Conservation (phyloP, 2,113 vertebrate species). For the Climacteris rufus region DNA sequence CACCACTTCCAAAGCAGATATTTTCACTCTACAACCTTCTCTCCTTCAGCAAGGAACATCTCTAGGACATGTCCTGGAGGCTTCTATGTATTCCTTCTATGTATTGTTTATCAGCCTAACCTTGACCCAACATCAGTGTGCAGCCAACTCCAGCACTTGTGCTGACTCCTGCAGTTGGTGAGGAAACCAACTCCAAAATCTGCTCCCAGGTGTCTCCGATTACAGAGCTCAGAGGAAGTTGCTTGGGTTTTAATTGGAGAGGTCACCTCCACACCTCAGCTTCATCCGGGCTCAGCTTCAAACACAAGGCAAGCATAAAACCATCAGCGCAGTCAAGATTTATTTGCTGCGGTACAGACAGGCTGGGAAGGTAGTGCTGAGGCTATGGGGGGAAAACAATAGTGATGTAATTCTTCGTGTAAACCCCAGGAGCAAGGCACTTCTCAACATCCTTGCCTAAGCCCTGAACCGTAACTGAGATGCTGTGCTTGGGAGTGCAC, state of each 20-base stretch:
- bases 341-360: constrained; percentile 5
- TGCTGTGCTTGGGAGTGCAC: background rate
- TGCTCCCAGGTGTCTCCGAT: background rate
- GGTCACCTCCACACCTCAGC: constrained; percentile 21
- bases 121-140: background rate
- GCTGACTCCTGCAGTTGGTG: background rate
- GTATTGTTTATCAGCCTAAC: background rate
- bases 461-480: background rate
- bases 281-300: background rate
- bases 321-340: background rate
- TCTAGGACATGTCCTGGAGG: background rate
- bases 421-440: background rate
- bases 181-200: background rate
- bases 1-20: background rate
- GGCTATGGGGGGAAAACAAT: background rate
- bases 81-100: background rate
- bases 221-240: background rate
- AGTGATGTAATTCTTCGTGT: background rate
- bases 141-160: background rate
- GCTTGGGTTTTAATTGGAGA: background rate
- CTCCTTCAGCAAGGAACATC: background rate
- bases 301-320: constrained; percentile 9
- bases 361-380: background rate
- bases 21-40: background rate
- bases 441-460: background rate